Evolutionary conservation across 2,888 invertebrate genomes (phyloP).

Genomic region (Glaucopsyche alexis): DNA sequence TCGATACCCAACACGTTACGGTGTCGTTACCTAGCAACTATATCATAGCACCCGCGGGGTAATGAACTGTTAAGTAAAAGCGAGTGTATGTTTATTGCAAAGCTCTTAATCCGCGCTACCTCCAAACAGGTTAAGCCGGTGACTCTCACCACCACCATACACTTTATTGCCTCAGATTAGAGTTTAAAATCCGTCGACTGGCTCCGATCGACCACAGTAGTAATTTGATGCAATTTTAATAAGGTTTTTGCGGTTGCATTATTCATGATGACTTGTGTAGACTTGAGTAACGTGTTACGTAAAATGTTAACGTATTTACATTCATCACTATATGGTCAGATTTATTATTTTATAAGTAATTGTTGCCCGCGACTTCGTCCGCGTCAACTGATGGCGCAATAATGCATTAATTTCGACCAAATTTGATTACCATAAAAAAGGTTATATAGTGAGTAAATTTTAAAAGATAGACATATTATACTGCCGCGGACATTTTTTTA

Average conservation of each 20-base stretch:
- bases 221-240: slow-evolving; percentile 24
- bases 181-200: not conserved
- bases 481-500: too few species aligned
- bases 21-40: not conserved
- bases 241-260: slow-evolving; percentile 28
- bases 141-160: not conserved
- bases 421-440: too few species aligned
- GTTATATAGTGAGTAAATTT: too few species aligned
- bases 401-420: too few species aligned
- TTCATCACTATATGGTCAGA: not conserved
- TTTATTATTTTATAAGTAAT: not conserved
- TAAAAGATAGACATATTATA: too few species aligned
- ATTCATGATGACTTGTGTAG: slow-evolving; percentile 22
- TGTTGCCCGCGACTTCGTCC: too few species aligned
- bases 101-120: slow-evolving; percentile 14
- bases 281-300: slow-evolving; percentile 7
- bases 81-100: slow-evolving; percentile 26
- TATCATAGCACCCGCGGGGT: not conserved
- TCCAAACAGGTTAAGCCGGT: slow-evolving; percentile 18
- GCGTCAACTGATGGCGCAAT: too few species aligned
- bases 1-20: not conserved
- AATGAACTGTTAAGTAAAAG: slow-evolving; percentile 25
- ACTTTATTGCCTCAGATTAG: not conserved
- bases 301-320: slow-evolving; percentile 9
- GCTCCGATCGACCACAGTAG: not conserved